These are phyloP conservation scores for Aphidius colemani DNA, from an alignment of 2,888 invertebrate species.

Conservation along the genomic window DNA sequence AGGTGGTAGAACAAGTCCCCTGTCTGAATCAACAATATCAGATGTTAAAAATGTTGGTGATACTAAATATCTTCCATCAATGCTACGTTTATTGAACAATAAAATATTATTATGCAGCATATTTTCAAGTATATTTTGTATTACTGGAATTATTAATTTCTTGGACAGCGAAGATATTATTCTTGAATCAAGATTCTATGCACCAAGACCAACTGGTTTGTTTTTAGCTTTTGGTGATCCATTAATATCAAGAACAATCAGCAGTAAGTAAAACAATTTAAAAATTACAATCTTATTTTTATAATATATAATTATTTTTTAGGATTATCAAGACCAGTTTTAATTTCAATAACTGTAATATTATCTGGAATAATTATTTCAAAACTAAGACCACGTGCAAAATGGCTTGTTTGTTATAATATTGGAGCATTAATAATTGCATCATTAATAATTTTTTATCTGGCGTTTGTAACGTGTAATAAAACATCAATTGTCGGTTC, in stretches of 20 bases:
- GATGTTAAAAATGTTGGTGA: constrained; percentile 39
- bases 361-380: constrained; percentile 64
- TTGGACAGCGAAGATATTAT: constrained; percentile 64
- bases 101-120: constrained; percentile 64
- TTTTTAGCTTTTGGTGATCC: constrained; percentile 63
- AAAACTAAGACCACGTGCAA: constrained; percentile 62
- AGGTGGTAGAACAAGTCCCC: constrained; percentile 41
- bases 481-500: constrained; percentile 60
- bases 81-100: constrained; percentile 64
- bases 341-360: constrained; percentile 63
- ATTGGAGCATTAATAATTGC: constrained; percentile 59
- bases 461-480: constrained; percentile 62
- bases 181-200: constrained; percentile 66
- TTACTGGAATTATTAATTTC: constrained; percentile 65
- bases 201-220: constrained; percentile 60
- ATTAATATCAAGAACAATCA: constrained; percentile 62
- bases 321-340: constrained; percentile 65
- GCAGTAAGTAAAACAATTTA: constrained; percentile 47
- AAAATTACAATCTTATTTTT: background rate
- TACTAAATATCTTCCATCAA: constrained; percentile 60
- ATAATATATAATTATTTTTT: constrained; percentile 24
- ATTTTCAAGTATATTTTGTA: constrained; percentile 62
- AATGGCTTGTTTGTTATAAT: constrained; percentile 63
- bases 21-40: constrained; percentile 24
- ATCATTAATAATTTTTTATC: constrained; percentile 59